phyloP scores from a whole-genome alignment of 2,797 vertebrate genomes.

The Hippoglossus hippoglossus region DNA sequence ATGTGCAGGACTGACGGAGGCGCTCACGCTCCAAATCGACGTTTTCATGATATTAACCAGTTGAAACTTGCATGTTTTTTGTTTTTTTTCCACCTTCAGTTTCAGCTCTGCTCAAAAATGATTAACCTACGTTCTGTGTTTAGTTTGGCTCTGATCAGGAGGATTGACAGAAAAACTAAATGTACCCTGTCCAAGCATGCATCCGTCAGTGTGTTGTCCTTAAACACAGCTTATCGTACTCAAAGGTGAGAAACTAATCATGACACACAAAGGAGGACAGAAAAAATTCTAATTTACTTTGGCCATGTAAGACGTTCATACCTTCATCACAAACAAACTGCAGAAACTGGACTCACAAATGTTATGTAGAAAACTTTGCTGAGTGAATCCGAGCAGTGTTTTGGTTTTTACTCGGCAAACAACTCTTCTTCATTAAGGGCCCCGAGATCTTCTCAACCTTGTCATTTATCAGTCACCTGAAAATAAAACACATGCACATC shows the following conservation, averaged over 20 bases:
- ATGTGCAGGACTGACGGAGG: slow-evolving; percentile 31
- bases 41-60: slow-evolving; percentile 23
- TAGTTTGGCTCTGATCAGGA: slow-evolving; percentile 38
- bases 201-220: slow-evolving; percentile 51
- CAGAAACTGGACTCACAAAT: slow-evolving; percentile 6
- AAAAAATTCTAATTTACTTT: slow-evolving; percentile 56
- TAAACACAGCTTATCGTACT: slow-evolving; percentile 56
- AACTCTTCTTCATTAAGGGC: slow-evolving; percentile 16
- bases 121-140: slow-evolving; percentile 28
- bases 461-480: slow-evolving; percentile 60
- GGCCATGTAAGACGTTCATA: slow-evolving; percentile 18
- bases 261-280: slow-evolving; percentile 20
- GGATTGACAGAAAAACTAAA: slow-evolving; percentile 30
- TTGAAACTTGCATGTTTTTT: slow-evolving; percentile 41
- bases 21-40: not conserved
- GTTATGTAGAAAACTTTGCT: slow-evolving; percentile 15
- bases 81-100: slow-evolving; percentile 21
- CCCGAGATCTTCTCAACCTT: slow-evolving; percentile 42
- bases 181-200: slow-evolving; percentile 77
- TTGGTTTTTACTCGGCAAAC: slow-evolving; percentile 17
- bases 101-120: slow-evolving; percentile 35
- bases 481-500: slow-evolving; percentile 75
- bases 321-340: slow-evolving; percentile 31
- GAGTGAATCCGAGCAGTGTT: slow-evolving; percentile 11
- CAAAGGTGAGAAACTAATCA: slow-evolving; percentile 20